These are phyloP conservation scores for Hylaea fasciaria DNA, from an alignment of 2,888 invertebrate species.

Conservation along the genomic window DNA sequence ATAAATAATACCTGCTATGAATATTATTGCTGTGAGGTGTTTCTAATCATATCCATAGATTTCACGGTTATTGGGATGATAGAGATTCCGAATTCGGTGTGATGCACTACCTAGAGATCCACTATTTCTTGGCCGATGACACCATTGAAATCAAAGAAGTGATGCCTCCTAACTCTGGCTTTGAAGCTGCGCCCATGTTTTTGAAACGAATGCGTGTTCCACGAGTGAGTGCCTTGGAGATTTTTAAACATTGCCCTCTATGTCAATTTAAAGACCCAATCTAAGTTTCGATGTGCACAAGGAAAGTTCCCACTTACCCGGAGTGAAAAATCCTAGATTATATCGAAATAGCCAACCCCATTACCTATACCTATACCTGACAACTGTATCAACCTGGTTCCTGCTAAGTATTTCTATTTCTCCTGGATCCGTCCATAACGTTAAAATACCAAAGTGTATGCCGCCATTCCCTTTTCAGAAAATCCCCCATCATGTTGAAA, in stretches of 20 bases:
- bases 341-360: too few species aligned
- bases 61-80: conserved; percentile 96
- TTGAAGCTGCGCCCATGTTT: conserved; percentile 89
- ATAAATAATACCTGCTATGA: too few species aligned
- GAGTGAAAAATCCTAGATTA: too few species aligned
- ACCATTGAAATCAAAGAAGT: conserved; percentile 95
- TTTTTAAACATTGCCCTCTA: not conserved
- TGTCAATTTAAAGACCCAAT: not conserved
- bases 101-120: conserved; percentile 90
- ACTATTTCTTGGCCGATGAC: conserved; percentile 94
- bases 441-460: too few species aligned
- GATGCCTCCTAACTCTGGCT: conserved; percentile 87
- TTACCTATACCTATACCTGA: too few species aligned
- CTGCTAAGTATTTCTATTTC: too few species aligned
- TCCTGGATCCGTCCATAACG: too few species aligned
- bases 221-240: conserved; percentile 82
- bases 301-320: too few species aligned
- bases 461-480: conserved; percentile 54
- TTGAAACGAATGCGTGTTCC: conserved; percentile 91
- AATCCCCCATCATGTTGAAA: conserved; percentile 69
- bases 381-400: too few species aligned
- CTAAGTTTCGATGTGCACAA: too few species aligned
- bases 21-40: not conserved
- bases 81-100: conserved; percentile 90
- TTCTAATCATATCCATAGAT: conserved; percentile 72